phyloP scores from a whole-genome alignment of 2,888 invertebrate genomes.

The Neria commutata region DNA sequence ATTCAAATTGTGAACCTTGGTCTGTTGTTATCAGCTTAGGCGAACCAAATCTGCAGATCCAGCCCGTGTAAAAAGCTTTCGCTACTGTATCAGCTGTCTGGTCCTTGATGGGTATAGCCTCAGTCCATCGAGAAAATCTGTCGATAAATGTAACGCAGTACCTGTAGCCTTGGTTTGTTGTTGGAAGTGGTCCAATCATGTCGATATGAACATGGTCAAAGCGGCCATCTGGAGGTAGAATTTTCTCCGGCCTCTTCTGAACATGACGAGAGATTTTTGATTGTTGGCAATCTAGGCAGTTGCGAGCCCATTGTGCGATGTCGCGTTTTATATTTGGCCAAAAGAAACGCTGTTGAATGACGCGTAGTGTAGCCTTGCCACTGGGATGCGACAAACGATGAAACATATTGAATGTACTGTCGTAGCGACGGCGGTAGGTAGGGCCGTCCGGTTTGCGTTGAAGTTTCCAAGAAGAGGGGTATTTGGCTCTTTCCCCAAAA shows the following conservation, averaged over 20 bases:
- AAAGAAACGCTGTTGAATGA: not conserved
- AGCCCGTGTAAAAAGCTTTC: not conserved
- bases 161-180: not conserved
- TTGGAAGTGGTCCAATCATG: slow-evolving; percentile 9
- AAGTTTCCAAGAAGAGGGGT: not conserved
- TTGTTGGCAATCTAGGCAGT: not conserved
- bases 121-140: too few relatives aligned
- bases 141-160: slow-evolving; percentile 7
- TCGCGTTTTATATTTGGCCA: not conserved
- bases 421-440: not conserved
- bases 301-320: not conserved
- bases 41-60: not conserved
- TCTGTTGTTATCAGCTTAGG: not conserved
- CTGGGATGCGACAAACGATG: not conserved
- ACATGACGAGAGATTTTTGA: not conserved
- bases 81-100: too few relatives aligned
- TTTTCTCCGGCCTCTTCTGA: not conserved
- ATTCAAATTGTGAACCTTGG: not conserved
- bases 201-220: slow-evolving; percentile 13
- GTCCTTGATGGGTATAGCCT: too few relatives aligned
- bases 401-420: not conserved
- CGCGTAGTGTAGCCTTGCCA: not conserved
- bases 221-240: slow-evolving; percentile 9
- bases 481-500: not conserved
- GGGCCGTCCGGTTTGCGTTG: not conserved